phyloP scores from a whole-genome alignment of 2,888 invertebrate genomes.

The Aradus depressus region DNA sequence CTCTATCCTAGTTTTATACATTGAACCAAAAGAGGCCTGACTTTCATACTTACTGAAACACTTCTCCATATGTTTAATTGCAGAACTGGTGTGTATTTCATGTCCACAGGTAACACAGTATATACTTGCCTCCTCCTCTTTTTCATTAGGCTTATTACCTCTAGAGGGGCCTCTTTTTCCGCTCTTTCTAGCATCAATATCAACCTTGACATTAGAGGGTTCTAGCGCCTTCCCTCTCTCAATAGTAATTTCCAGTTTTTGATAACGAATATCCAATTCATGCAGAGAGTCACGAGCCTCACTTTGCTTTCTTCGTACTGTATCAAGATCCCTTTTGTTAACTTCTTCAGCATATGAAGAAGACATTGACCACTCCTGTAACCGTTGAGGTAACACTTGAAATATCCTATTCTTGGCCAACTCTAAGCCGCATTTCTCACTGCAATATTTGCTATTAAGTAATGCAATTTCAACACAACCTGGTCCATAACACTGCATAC shows the following conservation, averaged over 20 bases:
- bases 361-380: slow-evolving; percentile 86
- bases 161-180: neutral
- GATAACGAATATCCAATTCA: slow-evolving; percentile 57
- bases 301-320: slow-evolving; percentile 66
- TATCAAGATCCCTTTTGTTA: slow-evolving; percentile 57
- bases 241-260: slow-evolving; percentile 66
- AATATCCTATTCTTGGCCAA: slow-evolving; percentile 77
- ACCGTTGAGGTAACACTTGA: slow-evolving; percentile 72
- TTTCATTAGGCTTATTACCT: slow-evolving; percentile 49
- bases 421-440: slow-evolving; percentile 79
- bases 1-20: slow-evolving; percentile 88
- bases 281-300: slow-evolving; percentile 66
- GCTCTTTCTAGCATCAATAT: slow-evolving; percentile 39
- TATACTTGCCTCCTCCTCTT: slow-evolving; percentile 59
- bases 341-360: slow-evolving; percentile 78
- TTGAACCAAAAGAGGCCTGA: slow-evolving; percentile 90
- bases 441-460: slow-evolving; percentile 82
- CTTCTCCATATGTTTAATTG: slow-evolving; percentile 94
- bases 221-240: slow-evolving; percentile 51
- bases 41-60: slow-evolving; percentile 97
- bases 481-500: slow-evolving; percentile 86
- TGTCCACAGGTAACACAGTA: slow-evolving; percentile 96
- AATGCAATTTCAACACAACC: slow-evolving; percentile 69
- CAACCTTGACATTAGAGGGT: slow-evolving; percentile 48
- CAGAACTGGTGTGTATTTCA: slow-evolving; percentile 83